phyloP scores from a whole-genome alignment of 1,140 invertebrate species.

The Elysia chlorotica region DNA sequence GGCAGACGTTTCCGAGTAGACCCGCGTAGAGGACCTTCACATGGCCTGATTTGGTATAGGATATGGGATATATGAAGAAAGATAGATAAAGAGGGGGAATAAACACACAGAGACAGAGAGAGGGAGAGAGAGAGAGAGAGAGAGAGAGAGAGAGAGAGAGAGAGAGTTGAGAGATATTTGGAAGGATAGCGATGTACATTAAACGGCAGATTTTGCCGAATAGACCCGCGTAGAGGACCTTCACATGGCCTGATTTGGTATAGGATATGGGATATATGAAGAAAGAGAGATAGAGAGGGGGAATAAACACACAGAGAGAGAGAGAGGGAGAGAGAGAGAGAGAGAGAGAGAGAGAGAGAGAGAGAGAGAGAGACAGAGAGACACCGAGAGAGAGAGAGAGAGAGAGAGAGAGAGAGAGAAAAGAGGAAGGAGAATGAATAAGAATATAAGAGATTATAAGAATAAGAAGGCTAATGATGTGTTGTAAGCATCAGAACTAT shows the following conservation, averaged over 20 bases:
- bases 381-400: not conserved
- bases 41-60: conserved; percentile 45
- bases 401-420: not conserved
- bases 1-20: conserved; percentile 87
- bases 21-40: conserved; percentile 85
- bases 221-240: conserved; percentile 89
- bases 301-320: not conserved
- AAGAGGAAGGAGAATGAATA: too few relatives aligned
- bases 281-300: not conserved
- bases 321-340: not conserved
- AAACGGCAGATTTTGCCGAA: conserved; percentile 93
- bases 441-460: too few relatives aligned
- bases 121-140: too few relatives aligned
- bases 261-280: not conserved
- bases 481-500: too few relatives aligned
- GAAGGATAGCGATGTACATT: conserved; percentile 93
- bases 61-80: not conserved
- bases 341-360: not conserved
- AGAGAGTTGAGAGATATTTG: not conserved
- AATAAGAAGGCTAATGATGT: too few relatives aligned
- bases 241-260: conserved; percentile 53
- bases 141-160: not conserved
- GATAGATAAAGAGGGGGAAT: not conserved
- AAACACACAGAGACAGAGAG: not conserved
- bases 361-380: not conserved